These are phyloP conservation scores for Periophthalmus modestus DNA, from an alignment of 2,113 vertebrate species.

Conservation along the genomic window DNA sequence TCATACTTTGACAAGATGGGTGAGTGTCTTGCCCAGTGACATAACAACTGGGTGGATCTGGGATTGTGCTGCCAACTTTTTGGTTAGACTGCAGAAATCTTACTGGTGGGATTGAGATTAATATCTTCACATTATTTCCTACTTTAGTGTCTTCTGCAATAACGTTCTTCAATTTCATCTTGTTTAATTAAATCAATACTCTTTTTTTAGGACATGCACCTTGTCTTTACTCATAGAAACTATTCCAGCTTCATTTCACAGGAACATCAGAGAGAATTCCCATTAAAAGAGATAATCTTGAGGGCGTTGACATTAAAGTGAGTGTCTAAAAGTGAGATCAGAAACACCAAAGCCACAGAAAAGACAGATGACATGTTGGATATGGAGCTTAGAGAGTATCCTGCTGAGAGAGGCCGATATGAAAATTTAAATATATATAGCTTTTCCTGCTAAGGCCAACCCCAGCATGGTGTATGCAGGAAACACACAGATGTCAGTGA, in stretches of 20 bases:
- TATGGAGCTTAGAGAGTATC: constrained; percentile 29
- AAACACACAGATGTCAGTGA: constrained; percentile 14
- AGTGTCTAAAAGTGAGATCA: constrained; percentile 41
- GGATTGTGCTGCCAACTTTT: too few species aligned
- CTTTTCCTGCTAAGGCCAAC: constrained; percentile 7
- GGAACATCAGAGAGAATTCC: constrained; percentile 43
- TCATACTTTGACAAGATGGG: too few species aligned
- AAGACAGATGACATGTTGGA: constrained; percentile 38
- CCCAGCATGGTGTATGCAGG: not conserved
- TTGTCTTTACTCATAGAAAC: constrained; percentile 14
- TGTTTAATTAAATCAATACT: not conserved
- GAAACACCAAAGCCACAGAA: constrained; percentile 34
- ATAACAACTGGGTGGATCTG: too few species aligned
- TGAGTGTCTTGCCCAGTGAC: too few species aligned
- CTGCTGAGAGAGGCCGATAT: constrained; percentile 24
- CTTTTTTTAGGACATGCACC: constrained; percentile 8
- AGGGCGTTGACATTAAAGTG: constrained; percentile 39
- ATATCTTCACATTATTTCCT: not conserved
- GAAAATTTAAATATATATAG: constrained; percentile 38
- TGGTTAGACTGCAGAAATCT: too few species aligned
- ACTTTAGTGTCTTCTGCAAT: not conserved
- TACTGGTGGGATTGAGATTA: too few species aligned
- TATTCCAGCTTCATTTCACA: constrained; percentile 24
- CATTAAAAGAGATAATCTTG: constrained; percentile 51
- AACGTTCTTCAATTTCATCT: not conserved